Evolutionary conservation across 2,888 invertebrate genomes (phyloP).

Genomic region (Punctoribates punctum): DNA sequence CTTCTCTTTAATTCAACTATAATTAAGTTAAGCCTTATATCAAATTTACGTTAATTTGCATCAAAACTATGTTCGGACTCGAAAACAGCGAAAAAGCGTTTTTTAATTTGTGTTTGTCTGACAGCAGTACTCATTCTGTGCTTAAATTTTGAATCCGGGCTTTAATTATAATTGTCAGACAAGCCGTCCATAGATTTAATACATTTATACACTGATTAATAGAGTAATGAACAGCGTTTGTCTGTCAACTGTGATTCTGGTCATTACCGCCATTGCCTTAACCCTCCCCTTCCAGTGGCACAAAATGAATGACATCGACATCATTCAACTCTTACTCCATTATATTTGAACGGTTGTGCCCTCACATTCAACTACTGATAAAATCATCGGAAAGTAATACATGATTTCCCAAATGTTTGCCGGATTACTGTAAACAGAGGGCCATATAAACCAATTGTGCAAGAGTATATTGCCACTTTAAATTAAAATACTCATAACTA

Average conservation of each 20-base stretch:
- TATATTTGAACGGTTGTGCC: background rate
- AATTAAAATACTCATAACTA: too few relatives aligned
- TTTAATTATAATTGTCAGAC: conserved; percentile 3
- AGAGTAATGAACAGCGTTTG: background rate
- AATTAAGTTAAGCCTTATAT: background rate
- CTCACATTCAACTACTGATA: background rate
- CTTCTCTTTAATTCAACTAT: background rate
- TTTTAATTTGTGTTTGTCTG: background rate
- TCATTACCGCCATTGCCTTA: background rate
- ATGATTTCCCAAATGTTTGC: too few relatives aligned
- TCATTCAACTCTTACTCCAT: conserved; percentile 15
- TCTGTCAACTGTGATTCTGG: background rate
- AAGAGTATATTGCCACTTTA: too few relatives aligned
- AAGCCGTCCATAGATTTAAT: background rate
- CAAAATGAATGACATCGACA: conserved; percentile 13
- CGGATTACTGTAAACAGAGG: too few relatives aligned
- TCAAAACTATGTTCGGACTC: too few relatives aligned
- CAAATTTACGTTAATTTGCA: conserved; percentile 3
- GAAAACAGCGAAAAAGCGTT: conserved; percentile 11
- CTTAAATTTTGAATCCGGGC: background rate
- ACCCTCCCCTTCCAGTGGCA: background rate
- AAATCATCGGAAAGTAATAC: too few relatives aligned
- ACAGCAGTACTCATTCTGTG: conserved; percentile 10
- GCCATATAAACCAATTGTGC: too few relatives aligned
- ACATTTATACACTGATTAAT: conserved; percentile 3